A percentile compares a stretch with the other conserved stretches of the same genome.
Conservation (phyloP, 2,113 vertebrate species). For the Willisornis vidua region DNA sequence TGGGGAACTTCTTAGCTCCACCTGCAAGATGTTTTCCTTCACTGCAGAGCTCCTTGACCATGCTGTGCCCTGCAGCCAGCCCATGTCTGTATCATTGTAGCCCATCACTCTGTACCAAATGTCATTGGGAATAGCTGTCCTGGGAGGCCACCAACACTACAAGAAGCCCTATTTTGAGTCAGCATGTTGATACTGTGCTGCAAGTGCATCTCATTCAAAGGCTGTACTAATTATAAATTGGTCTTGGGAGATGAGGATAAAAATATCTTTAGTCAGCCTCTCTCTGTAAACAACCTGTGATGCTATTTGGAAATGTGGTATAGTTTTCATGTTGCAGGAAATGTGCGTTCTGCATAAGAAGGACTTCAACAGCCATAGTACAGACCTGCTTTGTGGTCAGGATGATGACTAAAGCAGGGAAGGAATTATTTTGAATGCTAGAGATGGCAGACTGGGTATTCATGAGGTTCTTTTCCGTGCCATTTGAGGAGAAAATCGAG, state of each 20-base stretch:
- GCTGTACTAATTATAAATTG: conserved; percentile 55
- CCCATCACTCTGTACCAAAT: neutral
- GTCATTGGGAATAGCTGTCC: neutral
- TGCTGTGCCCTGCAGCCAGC: accelerated
- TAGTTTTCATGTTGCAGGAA: neutral
- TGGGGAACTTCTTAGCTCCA: neutral
- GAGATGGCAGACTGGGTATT: neutral
- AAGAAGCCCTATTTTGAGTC: neutral
- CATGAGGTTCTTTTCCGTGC: neutral
- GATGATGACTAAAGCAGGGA: neutral
- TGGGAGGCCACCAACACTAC: neutral
- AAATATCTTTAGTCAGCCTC: conserved; percentile 32
- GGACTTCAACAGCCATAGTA: neutral
- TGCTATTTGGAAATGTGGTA: conserved; percentile 7
- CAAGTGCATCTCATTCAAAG: conserved; percentile 31
- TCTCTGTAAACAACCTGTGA: conserved; percentile 53
- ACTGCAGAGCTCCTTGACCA: neutral
- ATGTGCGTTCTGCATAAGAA: neutral
- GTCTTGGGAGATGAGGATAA: conserved; percentile 33
- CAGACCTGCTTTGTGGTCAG: neutral
- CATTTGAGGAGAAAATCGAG: neutral
- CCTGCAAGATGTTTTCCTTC: neutral
- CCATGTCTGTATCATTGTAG: accelerated
- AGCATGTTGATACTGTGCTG: neutral
- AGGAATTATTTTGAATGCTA: neutral